phyloP scores from a whole-genome alignment of 2,888 invertebrate species.

The Andrena chrysosceles region DNA sequence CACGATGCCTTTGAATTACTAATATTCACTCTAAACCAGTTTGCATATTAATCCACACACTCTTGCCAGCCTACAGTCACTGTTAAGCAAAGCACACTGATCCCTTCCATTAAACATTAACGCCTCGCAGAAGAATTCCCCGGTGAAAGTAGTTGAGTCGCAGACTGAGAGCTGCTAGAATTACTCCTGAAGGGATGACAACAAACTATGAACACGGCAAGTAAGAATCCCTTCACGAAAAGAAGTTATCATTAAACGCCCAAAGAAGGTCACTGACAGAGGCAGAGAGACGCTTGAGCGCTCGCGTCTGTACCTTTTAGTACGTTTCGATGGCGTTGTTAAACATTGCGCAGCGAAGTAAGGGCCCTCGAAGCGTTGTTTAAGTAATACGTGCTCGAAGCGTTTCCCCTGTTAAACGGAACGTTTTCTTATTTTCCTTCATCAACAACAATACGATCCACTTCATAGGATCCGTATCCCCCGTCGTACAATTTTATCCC shows the following conservation, averaged over 20 bases:
- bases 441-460: slow-evolving; percentile 41
- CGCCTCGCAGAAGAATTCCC: neutral
- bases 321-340: slow-evolving; percentile 9
- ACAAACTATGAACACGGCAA: neutral
- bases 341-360: neutral
- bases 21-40: no score
- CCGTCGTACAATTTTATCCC: slow-evolving; percentile 56
- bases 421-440: slow-evolving; percentile 31
- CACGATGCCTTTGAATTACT: no score
- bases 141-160: neutral
- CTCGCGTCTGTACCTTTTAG: neutral
- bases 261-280: neutral
- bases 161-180: neutral
- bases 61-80: no score
- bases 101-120: neutral
- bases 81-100: no score
- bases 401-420: slow-evolving; percentile 15
- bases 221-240: neutral
- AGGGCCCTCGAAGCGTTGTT: slow-evolving; percentile 5
- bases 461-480: slow-evolving; percentile 23
- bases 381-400: slow-evolving; percentile 24
- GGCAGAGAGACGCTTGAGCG: neutral
- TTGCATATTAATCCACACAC: no score
- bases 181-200: neutral
- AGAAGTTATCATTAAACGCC: neutral